Evolutionary conservation across 2,797 vertebrate genomes (phyloP).

Genomic region (Falco berigora): DNA sequence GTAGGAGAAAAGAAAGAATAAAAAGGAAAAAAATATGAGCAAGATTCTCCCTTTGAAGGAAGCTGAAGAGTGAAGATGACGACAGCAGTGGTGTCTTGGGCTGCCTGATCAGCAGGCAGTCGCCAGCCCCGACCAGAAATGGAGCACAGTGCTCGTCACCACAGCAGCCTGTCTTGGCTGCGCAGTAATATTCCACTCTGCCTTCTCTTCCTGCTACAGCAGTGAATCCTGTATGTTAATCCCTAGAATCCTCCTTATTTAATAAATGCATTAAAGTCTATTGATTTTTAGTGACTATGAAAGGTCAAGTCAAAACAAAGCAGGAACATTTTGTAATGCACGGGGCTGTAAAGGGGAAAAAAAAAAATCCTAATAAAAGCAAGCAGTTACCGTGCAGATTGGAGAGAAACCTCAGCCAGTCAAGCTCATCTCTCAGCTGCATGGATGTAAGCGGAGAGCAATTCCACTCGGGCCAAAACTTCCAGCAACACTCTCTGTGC

Average conservation of each 20-base stretch:
- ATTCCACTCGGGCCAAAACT: neutral
- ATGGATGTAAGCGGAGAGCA: neutral
- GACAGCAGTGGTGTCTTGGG: neutral
- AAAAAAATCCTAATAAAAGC: neutral
- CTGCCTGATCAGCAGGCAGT: neutral
- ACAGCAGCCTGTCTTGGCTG: neutral
- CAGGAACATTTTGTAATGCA: neutral
- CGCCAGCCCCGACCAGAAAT: neutral
- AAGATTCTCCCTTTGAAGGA: neutral
- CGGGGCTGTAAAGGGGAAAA: fast-evolving
- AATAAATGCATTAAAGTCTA: slow-evolving; percentile 55
- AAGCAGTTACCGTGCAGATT: neutral
- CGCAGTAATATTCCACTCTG: neutral
- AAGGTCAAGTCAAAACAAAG: slow-evolving; percentile 51
- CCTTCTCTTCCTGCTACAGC: neutral
- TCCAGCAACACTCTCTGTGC: neutral
- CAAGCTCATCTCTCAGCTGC: neutral
- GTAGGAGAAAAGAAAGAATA: neutral
- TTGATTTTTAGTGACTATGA: slow-evolving; percentile 45
- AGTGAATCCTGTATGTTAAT: slow-evolving; percentile 11
- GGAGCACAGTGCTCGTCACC: neutral
- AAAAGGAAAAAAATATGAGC: neutral
- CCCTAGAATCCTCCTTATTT: slow-evolving; percentile 19
- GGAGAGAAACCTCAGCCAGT: neutral
- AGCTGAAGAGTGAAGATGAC: neutral